Base-by-base conservation (phyloP, 2,113 vertebrate species). In the Cacatua alba region DNA sequence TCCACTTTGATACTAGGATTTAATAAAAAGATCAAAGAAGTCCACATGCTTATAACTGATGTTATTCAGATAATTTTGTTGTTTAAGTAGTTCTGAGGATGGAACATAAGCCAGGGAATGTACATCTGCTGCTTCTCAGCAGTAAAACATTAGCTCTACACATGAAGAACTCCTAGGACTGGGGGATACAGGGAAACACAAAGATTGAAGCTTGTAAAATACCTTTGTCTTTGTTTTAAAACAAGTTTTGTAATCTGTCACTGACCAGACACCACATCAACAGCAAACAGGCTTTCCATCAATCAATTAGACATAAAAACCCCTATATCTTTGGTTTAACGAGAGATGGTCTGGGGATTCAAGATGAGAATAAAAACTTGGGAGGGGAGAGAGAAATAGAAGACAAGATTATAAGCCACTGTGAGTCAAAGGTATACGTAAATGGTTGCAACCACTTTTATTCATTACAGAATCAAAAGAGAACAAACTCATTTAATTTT, bases 1-100 rank as follows among this genome's bases (percentile, higher is more conserved):
- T 78, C 75, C 43, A 70, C 92, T 94, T 82, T 93, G 86, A 97
- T 92, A 92, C 28, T 8, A 51, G 81, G 79, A 81, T 88, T 94
- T 81, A 95, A 93, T 69, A 93, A 90, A 93, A 64, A 85, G 65
- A 90, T 95, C 35, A 89, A 76, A 78, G 59, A 89, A 60, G 16
- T 76, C 70, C 70, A 67, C 52, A 60, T 35, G 28, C 53, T 82
- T 65, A 26, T 85, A 64, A 60, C 77, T 95, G 83, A 69, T 20
- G 10, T 67, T 76, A 76, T 72, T 29, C 63, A 63, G 72, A 46
- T 83, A 89, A 80, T 86, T 86, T 48, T 87, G 78, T 64, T 89
- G 74, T 63, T 91, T 60, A 88, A 88, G 52, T 26, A 51, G 67
- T 60, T 91, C 53, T 86, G 79, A 78, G 48, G 31, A 62, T 57